phyloP scores from a whole-genome alignment of 2,888 invertebrate genomes.

The Lypha dubia region DNA sequence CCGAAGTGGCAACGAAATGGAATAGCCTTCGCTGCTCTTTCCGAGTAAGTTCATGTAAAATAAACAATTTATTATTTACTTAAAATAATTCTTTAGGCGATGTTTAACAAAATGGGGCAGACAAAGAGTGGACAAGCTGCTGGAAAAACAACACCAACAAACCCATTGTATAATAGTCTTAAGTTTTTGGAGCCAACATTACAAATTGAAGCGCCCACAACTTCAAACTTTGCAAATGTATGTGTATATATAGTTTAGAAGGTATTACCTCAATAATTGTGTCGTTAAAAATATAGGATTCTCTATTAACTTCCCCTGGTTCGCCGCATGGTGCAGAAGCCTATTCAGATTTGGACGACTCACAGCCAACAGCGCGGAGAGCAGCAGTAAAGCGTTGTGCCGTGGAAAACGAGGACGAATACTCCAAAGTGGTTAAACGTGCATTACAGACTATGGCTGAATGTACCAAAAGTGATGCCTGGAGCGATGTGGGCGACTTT shows the following conservation, averaged over 20 bases:
- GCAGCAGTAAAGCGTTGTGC: slow-evolving; percentile 7
- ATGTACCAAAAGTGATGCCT: slow-evolving; percentile 26
- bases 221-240: slow-evolving; percentile 8
- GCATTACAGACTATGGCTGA: too few species aligned
- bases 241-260: slow-evolving; percentile 11
- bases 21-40: too few species aligned
- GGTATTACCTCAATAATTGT: too few species aligned
- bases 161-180: slow-evolving; percentile 6
- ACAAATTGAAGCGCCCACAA: slow-evolving; percentile 8
- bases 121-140: slow-evolving; percentile 1
- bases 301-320: too few species aligned
- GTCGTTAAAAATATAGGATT: too few species aligned
- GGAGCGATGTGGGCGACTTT: slow-evolving; percentile 37
- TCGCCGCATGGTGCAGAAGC: too few species aligned
- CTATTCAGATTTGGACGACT: too few species aligned
- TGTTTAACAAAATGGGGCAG: slow-evolving; percentile 18
- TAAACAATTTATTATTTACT: not conserved
- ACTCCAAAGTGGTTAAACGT: slow-evolving; percentile 14
- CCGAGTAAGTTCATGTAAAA: too few species aligned
- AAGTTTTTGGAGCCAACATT: not conserved
- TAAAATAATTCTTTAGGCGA: slow-evolving; percentile 20
- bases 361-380: not conserved
- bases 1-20: too few species aligned
- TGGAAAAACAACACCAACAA: slow-evolving; percentile 36
- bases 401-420: slow-evolving; percentile 20